phyloP scores from a whole-genome alignment of 2,888 invertebrate species.

The Polymixis lichenea region DNA sequence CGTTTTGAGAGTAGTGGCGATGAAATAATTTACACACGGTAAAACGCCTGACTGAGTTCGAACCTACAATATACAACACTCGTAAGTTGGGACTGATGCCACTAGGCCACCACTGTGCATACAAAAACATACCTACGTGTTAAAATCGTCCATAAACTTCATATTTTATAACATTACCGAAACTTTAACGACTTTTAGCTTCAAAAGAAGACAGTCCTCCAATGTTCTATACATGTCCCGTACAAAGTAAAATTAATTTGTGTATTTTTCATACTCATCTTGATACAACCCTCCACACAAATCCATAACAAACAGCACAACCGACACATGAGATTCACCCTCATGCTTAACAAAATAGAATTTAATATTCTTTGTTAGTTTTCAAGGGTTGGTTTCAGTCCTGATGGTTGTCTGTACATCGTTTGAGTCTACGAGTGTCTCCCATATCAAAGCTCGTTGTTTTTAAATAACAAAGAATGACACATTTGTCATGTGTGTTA shows the following conservation, averaged over 20 bases:
- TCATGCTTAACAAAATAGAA: fast-evolving
- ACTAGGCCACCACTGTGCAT: too few relatives aligned
- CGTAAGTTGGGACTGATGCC: too few relatives aligned
- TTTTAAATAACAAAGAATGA: slow-evolving; percentile 74
- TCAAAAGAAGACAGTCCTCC: slow-evolving; percentile 27
- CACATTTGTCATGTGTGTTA: slow-evolving; percentile 62
- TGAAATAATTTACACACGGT: too few relatives aligned
- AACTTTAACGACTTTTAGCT: not conserved
- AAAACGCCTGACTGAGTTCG: too few relatives aligned
- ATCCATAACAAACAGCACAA: not conserved
- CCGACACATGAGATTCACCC: slow-evolving; percentile 4
- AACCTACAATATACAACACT: too few relatives aligned
- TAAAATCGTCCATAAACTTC: not conserved
- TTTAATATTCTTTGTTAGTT: not conserved
- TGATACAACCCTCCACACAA: slow-evolving; percentile 25
- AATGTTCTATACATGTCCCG: slow-evolving; percentile 33
- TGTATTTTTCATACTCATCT: slow-evolving; percentile 58
- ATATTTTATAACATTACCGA: not conserved
- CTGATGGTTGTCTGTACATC: slow-evolving; percentile 38
- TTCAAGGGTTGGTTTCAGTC: slow-evolving; percentile 10
- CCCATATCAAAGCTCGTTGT: slow-evolving; percentile 69
- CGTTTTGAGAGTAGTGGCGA: too few relatives aligned
- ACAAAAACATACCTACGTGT: too few relatives aligned
- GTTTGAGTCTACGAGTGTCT: slow-evolving; percentile 58
- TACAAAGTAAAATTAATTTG: slow-evolving; percentile 62